Evolutionary conservation across 2,797 vertebrate species (phyloP).

Genomic region (Leucoraja ocellata): DNA sequence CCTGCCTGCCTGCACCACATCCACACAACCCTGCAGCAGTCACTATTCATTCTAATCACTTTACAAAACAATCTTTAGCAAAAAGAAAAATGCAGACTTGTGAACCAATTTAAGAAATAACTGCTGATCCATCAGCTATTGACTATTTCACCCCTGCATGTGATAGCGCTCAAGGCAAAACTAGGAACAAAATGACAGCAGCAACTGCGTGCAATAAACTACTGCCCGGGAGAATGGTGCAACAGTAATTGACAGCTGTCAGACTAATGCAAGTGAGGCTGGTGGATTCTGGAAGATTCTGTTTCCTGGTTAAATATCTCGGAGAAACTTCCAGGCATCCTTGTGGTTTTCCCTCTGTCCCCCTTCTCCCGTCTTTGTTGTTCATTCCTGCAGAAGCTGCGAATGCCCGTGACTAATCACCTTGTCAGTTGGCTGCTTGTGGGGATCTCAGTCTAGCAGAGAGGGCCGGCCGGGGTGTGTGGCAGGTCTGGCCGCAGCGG

Average conservation of each 20-base stretch:
- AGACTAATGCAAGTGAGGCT: conserved; percentile 85
- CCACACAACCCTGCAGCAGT: conserved; percentile 64
- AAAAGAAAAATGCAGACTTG: conserved; percentile 76
- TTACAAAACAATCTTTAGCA: conserved; percentile 75
- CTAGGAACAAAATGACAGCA: conserved; percentile 91
- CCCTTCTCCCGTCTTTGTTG: conserved; percentile 50
- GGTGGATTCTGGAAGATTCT: conserved; percentile 81
- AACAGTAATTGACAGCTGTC: conserved; percentile 95
- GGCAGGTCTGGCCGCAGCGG: conserved; percentile 50
- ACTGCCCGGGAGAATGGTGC: conserved; percentile 84
- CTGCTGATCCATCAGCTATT: conserved; percentile 97
- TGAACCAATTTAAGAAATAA: conserved; percentile 94
- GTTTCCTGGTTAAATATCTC: conserved; percentile 72
- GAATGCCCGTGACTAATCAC: conserved; percentile 76
- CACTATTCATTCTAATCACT: conserved; percentile 71
- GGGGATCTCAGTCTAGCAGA: conserved; percentile 62
- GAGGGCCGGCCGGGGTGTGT: conserved; percentile 47
- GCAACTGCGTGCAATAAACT: conserved; percentile 91
- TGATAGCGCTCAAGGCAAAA: conserved; percentile 92
- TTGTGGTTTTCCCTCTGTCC: conserved; percentile 52
- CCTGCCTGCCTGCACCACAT: conserved; percentile 48
- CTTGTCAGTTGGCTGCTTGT: conserved; percentile 72
- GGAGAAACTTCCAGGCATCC: conserved; percentile 52
- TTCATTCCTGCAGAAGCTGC: conserved; percentile 55
- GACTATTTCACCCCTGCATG: conserved; percentile 82